phyloP scores from a whole-genome alignment of 1,140 invertebrate genomes.

The Platyura marginata region DNA sequence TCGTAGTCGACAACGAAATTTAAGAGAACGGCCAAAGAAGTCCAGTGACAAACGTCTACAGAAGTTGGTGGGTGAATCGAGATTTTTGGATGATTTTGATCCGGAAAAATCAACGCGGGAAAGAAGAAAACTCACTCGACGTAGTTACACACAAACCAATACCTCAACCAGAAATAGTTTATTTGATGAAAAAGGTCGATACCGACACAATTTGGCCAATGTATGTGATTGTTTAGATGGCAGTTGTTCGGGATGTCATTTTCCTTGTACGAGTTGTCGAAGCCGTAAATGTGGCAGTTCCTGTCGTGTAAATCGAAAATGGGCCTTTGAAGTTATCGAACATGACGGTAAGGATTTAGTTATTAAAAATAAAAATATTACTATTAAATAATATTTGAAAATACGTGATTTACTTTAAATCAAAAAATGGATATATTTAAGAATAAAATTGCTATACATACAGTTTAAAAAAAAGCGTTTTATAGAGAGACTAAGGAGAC shows the following conservation, averaged over 20 bases:
- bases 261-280: background rate
- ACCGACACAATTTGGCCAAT: background rate
- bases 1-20: too few relatives aligned
- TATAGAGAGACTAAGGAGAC: too few relatives aligned
- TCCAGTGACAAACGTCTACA: too few relatives aligned
- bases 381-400: too few relatives aligned
- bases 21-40: too few relatives aligned
- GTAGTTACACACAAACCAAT: constrained; percentile 5
- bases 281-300: background rate
- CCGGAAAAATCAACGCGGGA: constrained; percentile 14
- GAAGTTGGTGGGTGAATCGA: background rate
- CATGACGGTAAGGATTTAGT: constrained; percentile 3
- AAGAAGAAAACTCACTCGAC: constrained; percentile 11
- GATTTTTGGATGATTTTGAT: constrained; percentile 13
- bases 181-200: constrained; percentile 3
- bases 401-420: too few relatives aligned
- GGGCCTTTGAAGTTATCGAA: constrained; percentile 2
- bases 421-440: too few relatives aligned
- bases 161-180: background rate
- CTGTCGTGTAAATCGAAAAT: constrained; percentile 3
- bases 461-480: too few relatives aligned
- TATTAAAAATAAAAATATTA: constrained; percentile 1
- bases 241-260: constrained; percentile 1
- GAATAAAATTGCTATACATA: too few relatives aligned
- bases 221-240: constrained; percentile 3